A percentile compares a stretch with the other conserved stretches of the same genome.
Conservation (phyloP, 2,113 vertebrate species). For the Cyrtonyx montezumae region DNA sequence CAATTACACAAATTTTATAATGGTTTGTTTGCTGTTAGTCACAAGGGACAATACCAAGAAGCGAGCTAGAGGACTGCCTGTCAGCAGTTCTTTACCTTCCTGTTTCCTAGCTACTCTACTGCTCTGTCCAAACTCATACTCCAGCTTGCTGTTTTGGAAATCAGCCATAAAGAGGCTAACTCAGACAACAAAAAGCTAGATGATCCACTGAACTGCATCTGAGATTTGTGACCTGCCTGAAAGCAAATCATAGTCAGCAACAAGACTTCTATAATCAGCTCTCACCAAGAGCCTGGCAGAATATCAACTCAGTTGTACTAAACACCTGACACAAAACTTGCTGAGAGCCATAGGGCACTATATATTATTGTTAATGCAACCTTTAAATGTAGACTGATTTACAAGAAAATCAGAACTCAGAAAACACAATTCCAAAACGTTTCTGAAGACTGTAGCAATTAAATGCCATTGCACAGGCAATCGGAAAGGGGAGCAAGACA, state of each 20-base stretch:
- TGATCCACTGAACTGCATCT: constrained; percentile 28
- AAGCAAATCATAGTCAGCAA: constrained; percentile 51
- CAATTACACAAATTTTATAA: constrained; percentile 40
- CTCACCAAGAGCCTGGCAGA: constrained; percentile 54
- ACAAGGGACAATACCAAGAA: constrained; percentile 9
- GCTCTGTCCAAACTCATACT: background rate
- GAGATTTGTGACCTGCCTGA: constrained; percentile 52
- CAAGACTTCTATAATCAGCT: constrained; percentile 41
- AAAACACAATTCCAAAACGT: background rate
- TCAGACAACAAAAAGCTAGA: constrained; percentile 26
- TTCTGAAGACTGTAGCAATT: background rate
- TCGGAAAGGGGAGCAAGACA: background rate
- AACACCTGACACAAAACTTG: constrained; percentile 36
- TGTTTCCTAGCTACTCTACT: constrained; percentile 9
- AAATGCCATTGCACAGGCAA: background rate
- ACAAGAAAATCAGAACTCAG: background rate
- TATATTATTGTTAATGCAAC: constrained; percentile 15
- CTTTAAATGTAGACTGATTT: background rate
- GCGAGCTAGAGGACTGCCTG: background rate
- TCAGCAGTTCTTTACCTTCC: constrained; percentile 20
- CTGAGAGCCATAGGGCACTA: constrained; percentile 9
- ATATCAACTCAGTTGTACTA: constrained; percentile 43
- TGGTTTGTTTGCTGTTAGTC: constrained; percentile 28
- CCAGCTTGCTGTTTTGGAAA: constrained; percentile 7
- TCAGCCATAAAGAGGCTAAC: constrained; percentile 1